A percentile compares a stretch with the other conserved stretches of the same genome.
These are phyloP conservation scores for Vireo altiloquus DNA, from an alignment of 2,113 vertebrate genomes.

Conservation along the genomic window DNA sequence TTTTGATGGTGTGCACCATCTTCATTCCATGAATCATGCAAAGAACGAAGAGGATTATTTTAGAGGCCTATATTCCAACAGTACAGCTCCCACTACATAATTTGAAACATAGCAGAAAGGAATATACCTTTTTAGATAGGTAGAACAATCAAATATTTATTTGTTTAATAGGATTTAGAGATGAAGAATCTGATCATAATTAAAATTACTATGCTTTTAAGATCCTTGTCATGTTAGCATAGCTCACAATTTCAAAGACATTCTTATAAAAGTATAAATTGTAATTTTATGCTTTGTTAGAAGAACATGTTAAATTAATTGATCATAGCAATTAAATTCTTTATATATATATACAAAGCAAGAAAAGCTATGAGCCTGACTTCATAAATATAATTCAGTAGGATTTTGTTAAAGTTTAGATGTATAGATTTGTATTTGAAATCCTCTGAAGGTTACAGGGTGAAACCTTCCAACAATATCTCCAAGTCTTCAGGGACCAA, in stretches of 20 bases:
- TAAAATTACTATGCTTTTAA: slow-evolving; percentile 31
- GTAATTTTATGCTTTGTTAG: slow-evolving; percentile 38
- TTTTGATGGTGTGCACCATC: neutral
- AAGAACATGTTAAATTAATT: slow-evolving; percentile 60
- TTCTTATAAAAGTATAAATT: slow-evolving; percentile 57
- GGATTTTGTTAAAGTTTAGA: slow-evolving; percentile 71
- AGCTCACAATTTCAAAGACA: slow-evolving; percentile 28
- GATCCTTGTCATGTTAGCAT: neutral
- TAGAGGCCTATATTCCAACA: neutral
- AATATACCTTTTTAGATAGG: neutral
- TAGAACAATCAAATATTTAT: neutral
- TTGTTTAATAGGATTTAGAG: neutral
- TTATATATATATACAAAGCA: slow-evolving; percentile 44
- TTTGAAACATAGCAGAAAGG: neutral
- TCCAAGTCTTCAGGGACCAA: slow-evolving; percentile 80
- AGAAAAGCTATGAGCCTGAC: slow-evolving; percentile 38
- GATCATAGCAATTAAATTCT: slow-evolving; percentile 57
- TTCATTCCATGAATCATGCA: neutral
- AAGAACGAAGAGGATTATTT: neutral
- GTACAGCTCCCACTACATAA: neutral
- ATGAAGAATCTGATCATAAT: neutral
- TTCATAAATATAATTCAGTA: slow-evolving; percentile 64
- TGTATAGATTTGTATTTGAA: slow-evolving; percentile 72
- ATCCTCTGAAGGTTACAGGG: slow-evolving; percentile 76
- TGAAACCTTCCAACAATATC: slow-evolving; percentile 78